Percentiles rank a stretch among this genome's conserved stretches.
phyloP scores from a whole-genome alignment of 2,888 invertebrate species.

The Dynastes hyllus region DNA sequence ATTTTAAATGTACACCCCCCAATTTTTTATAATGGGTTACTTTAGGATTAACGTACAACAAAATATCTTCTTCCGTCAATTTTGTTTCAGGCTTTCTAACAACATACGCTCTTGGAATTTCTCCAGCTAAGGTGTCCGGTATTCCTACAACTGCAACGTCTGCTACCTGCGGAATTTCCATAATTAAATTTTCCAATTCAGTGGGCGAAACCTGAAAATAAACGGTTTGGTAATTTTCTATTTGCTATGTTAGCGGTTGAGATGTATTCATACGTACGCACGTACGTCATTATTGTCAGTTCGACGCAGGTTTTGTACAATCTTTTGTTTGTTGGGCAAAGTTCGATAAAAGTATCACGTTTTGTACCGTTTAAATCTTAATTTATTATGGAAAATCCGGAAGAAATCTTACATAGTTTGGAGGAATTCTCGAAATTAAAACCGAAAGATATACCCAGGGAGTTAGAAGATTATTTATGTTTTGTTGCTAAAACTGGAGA shows the following conservation, averaged over 20 bases:
- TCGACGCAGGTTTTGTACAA: constrained; percentile 41
- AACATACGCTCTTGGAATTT: constrained; percentile 84
- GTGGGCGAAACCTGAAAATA: constrained; percentile 85
- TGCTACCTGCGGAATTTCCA: constrained; percentile 80
- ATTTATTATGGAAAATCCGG: constrained; percentile 84
- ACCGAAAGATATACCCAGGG: constrained; percentile 88
- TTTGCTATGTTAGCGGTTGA: constrained; percentile 39
- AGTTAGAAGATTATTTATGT: constrained; percentile 90
- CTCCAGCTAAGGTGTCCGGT: constrained; percentile 81
- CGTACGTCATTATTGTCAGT: constrained; percentile 59
- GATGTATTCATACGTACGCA: constrained; percentile 33
- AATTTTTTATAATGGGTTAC: constrained; percentile 83
- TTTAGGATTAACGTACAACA: constrained; percentile 76
- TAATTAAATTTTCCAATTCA: constrained; percentile 85
- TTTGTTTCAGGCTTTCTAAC: constrained; percentile 76
- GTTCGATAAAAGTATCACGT: constrained; percentile 51
- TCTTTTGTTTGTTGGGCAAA: constrained; percentile 55
- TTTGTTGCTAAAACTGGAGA: constrained; percentile 96
- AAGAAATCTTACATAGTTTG: constrained; percentile 87
- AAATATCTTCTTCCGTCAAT: constrained; percentile 75
- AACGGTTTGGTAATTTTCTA: constrained; percentile 27
- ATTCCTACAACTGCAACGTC: constrained; percentile 88
- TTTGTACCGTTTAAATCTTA: constrained; percentile 32
- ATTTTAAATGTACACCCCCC: constrained; percentile 82
- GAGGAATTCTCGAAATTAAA: constrained; percentile 86